Evolutionary conservation across 2,113 vertebrate species (phyloP), one percentile per base, ranked within the genome.

Genomic region (Phrynocephalus versicolor): DNA sequence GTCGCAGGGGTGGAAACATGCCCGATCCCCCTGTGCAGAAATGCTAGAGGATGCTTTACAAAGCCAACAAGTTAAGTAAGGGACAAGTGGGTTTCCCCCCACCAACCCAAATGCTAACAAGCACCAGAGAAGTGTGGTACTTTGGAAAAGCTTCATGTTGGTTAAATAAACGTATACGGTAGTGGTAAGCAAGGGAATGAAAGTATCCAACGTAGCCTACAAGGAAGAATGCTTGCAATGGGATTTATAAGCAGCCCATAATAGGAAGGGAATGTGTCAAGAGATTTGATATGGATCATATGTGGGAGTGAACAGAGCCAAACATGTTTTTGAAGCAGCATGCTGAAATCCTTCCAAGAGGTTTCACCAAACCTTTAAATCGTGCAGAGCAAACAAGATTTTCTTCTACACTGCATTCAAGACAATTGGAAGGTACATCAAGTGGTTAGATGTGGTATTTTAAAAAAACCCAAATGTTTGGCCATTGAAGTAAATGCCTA

Each of bases 161-260:
- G 23, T 58, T 12, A 65, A 39, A 41, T 3, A 18, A n/a, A 0
- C 75, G 62, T 67, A 65, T 55, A 37, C 73, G 57, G 23, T 57
- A 37, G 62, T 55, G 37, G 72, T 35, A 82, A 76, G 30, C 72
- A 81, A 86, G 71, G 70, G 27, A 58, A 74, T 18, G 35, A 76
- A 81, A 57, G 35, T 39, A 67, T 81, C 73, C 62, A 51, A 81
- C 37, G 58, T 27, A 71, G 51, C 8, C 51, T n/a, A 70, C 60
- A 35, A 70, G 81, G 64, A 81, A 76, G 45, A 60, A 58, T 70
- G 35, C 51, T 69, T 78, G 45, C 72, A 27, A 39, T 9, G 41
- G 78, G 72, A 51, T 85, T 86, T 89, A 84, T 82, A 90, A 86
- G 57, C n/a, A 60, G 65, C 23, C 62, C 58, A 73, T 90, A 79